Evolutionary conservation across 2,797 vertebrate species (phyloP).

Genomic region (Sphenodon punctatus): DNA sequence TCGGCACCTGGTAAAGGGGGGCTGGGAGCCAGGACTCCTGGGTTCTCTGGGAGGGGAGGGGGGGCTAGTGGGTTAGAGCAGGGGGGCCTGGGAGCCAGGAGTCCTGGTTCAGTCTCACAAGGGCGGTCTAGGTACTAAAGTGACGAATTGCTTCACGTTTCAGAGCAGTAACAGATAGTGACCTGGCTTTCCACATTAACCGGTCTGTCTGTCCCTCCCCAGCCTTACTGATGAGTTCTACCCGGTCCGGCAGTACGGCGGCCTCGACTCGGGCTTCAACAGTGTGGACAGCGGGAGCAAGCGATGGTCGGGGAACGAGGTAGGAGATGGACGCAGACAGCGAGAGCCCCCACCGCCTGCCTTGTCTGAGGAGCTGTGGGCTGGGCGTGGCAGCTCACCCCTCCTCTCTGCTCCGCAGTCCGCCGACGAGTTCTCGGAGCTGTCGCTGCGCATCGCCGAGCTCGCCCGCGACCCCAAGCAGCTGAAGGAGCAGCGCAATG

Average conservation of each 20-base stretch:
- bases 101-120: no score
- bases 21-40: no score
- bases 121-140: no score
- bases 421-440: slow-evolving; percentile 88
- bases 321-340: slow-evolving; percentile 9
- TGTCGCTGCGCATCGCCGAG: slow-evolving; percentile 85
- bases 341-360: no score
- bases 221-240: slow-evolving; percentile 88
- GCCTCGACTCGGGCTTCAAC: slow-evolving; percentile 90
- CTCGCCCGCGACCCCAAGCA: slow-evolving; percentile 82
- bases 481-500: slow-evolving; percentile 76
- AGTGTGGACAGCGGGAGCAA: slow-evolving; percentile 93
- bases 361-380: no score
- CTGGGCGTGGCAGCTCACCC: background rate
- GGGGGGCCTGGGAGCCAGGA: no score
- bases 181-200: background rate
- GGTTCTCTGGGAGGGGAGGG: background rate
- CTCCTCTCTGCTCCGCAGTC: slow-evolving; percentile 72
- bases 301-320: slow-evolving; percentile 92
- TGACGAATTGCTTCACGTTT: no score
- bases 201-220: background rate
- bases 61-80: no score
- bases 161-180: no score
- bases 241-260: slow-evolving; percentile 77
- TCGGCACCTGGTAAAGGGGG: slow-evolving; percentile 82